Evolutionary conservation across 1,140 invertebrate genomes (phyloP).

Genomic region (Mamestra configurata): DNA sequence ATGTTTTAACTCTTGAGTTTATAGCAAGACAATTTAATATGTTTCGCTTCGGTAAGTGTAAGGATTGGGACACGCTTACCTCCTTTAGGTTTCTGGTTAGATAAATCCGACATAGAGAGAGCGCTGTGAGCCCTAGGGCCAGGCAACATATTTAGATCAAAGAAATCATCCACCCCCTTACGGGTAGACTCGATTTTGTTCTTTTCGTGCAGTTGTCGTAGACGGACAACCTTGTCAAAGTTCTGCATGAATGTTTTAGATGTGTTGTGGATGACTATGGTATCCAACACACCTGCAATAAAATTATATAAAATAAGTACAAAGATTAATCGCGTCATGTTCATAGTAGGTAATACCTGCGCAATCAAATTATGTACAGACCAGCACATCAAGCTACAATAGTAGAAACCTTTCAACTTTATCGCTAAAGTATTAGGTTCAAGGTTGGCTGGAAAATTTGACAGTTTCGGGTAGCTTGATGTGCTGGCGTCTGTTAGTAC

Average conservation of each 20-base stretch:
- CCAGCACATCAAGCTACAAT: too few relatives aligned
- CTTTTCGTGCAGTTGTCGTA: slow-evolving; percentile 77
- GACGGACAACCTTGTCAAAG: slow-evolving; percentile 78
- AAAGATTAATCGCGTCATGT: slow-evolving; percentile 22
- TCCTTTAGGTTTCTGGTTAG: slow-evolving; percentile 72
- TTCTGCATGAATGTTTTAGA: slow-evolving; percentile 77
- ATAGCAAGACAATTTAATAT: too few relatives aligned
- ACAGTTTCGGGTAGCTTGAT: too few relatives aligned
- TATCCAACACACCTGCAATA: slow-evolving; percentile 74
- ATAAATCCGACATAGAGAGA: slow-evolving; percentile 68
- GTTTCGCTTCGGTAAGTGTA: too few relatives aligned
- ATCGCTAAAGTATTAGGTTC: too few relatives aligned
- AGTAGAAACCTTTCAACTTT: too few relatives aligned
- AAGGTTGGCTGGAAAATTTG: too few relatives aligned
- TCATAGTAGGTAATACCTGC: neutral
- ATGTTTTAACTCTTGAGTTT: too few relatives aligned
- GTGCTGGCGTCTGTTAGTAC: too few relatives aligned
- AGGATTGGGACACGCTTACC: too few relatives aligned
- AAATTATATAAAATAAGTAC: too few relatives aligned
- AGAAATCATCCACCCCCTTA: slow-evolving; percentile 77
- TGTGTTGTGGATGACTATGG: slow-evolving; percentile 70
- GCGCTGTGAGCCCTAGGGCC: slow-evolving; percentile 74
- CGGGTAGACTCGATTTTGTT: slow-evolving; percentile 71
- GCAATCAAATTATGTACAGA: too few relatives aligned
- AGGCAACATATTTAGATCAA: slow-evolving; percentile 78